Conservation (phyloP, 2,797 vertebrate species). For the Huso huso region DNA sequence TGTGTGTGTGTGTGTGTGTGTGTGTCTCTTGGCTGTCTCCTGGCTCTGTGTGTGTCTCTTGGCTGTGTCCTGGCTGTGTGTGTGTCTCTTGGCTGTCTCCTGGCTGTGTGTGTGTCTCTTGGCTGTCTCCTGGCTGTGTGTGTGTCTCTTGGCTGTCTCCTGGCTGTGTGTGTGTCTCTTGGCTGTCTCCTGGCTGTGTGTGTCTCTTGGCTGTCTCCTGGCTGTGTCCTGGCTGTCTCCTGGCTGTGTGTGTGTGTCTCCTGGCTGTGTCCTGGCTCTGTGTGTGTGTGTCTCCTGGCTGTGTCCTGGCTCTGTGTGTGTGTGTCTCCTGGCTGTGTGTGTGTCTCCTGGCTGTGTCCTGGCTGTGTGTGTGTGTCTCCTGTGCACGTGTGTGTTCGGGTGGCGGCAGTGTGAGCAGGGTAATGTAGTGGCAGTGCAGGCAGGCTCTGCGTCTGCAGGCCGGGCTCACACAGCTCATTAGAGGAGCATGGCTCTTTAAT, state of each 20-base stretch:
- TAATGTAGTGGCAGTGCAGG: slow-evolving; percentile 17
- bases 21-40: too few species aligned
- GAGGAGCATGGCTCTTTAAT: slow-evolving; percentile 63
- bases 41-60: too few species aligned
- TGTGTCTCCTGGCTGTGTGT: not conserved
- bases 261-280: not conserved
- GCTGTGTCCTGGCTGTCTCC: not conserved
- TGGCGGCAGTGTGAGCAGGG: slow-evolving; percentile 22
- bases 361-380: not conserved
- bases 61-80: too few species aligned
- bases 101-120: too few species aligned
- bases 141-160: too few species aligned
- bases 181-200: not conserved
- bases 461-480: slow-evolving; percentile 44
- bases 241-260: not conserved
- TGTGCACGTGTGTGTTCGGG: slow-evolving; percentile 1
- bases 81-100: too few species aligned
- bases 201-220: not conserved
- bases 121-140: too few species aligned
- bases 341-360: not conserved
- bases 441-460: slow-evolving; percentile 35
- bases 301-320: too few species aligned
- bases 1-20: too few species aligned
- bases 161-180: too few species aligned
- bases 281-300: not conserved